Conservation (phyloP, 1,140 invertebrate species). For the Nasonia giraulti region DNA sequence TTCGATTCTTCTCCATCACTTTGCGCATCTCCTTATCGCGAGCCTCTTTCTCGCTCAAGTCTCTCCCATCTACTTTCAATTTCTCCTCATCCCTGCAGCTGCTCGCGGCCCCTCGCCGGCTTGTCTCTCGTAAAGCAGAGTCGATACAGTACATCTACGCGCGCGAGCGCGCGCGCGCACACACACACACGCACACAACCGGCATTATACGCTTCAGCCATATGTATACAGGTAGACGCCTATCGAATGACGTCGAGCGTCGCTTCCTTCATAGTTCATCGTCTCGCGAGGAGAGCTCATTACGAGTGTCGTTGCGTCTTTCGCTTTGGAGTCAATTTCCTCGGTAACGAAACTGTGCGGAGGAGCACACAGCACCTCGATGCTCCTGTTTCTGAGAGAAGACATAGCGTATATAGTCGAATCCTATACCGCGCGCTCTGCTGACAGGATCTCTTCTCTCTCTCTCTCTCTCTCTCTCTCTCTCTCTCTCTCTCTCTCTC, state of each 20-base stretch:
- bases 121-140: not conserved
- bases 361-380: not conserved
- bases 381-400: not conserved
- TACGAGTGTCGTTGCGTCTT: not conserved
- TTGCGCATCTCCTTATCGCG: constrained; percentile 13
- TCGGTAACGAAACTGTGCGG: not conserved
- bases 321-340: constrained; percentile 20
- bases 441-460: not conserved
- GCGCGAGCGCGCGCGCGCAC: too few species aligned
- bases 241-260: constrained; percentile 8
- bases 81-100: constrained; percentile 5
- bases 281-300: constrained; percentile 3
- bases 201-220: not conserved
- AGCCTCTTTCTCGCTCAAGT: not conserved
- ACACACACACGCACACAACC: not conserved
- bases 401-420: not conserved
- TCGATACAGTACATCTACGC: not conserved
- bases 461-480: not conserved
- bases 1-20: constrained; percentile 17
- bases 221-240: not conserved
- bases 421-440: not conserved
- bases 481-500: constrained; percentile 4
- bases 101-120: constrained; percentile 8
- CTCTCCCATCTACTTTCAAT: constrained; percentile 25
- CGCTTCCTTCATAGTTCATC: constrained; percentile 17